A percentile compares a stretch with the other conserved stretches of the same genome.
phyloP scores from a whole-genome alignment of 2,797 vertebrate genomes.

The Argyrosomus regius region DNA sequence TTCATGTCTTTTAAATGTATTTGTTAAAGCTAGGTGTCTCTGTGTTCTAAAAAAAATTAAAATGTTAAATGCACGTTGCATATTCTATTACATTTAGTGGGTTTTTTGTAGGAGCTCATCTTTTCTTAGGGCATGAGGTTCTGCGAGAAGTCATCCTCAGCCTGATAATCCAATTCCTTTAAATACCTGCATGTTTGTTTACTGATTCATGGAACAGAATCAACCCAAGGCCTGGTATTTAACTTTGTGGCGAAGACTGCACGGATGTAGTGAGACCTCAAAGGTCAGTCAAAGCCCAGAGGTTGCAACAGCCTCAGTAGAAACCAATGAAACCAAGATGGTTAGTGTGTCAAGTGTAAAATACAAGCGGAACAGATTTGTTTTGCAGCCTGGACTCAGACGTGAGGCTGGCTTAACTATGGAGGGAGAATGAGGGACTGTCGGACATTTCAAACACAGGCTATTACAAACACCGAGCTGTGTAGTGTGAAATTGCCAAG shows the following conservation, averaged over 20 bases:
- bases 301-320: neutral
- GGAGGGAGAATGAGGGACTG: conserved; percentile 18
- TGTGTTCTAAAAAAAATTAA: neutral
- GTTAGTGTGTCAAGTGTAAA: conserved; percentile 7
- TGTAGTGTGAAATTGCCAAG: conserved; percentile 65
- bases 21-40: neutral
- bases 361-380: conserved; percentile 12
- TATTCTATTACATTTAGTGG: neutral
- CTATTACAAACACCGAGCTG: conserved; percentile 50
- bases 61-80: neutral
- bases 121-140: neutral
- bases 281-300: neutral
- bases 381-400: conserved; percentile 23
- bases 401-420: conserved; percentile 7
- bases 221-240: neutral
- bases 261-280: neutral
- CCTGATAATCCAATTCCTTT: neutral
- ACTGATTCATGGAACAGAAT: neutral
- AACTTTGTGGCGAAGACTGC: neutral
- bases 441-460: conserved; percentile 48
- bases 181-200: neutral
- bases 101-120: neutral
- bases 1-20: neutral
- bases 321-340: conserved; percentile 11
- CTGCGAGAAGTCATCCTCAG: neutral